Evolutionary conservation across 2,797 vertebrate genomes (phyloP).

Genomic region (Clarias platycephalus): DNA sequence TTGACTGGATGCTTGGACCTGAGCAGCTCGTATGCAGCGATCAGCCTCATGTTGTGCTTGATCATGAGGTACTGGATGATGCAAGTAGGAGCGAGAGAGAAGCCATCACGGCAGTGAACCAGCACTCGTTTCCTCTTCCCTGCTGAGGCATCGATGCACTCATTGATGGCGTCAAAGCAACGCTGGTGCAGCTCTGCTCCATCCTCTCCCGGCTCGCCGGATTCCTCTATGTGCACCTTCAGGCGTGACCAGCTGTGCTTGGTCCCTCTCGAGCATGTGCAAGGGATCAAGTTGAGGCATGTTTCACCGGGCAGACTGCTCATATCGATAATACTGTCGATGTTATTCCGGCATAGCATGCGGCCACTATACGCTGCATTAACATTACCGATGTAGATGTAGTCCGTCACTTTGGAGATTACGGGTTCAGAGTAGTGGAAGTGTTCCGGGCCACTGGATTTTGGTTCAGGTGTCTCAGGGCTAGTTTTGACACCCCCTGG

Average conservation of each 20-base stretch:
- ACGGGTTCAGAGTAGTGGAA: constrained; percentile 75
- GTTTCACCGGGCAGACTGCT: constrained; percentile 73
- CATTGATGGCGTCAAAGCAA: constrained; percentile 80
- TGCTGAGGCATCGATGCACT: constrained; percentile 75
- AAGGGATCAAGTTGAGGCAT: constrained; percentile 75
- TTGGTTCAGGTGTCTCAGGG: constrained; percentile 61
- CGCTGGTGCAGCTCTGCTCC: constrained; percentile 66
- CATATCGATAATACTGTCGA: constrained; percentile 79
- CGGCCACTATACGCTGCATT: constrained; percentile 74
- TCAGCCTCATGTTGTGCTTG: constrained; percentile 80
- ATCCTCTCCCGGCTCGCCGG: constrained; percentile 60
- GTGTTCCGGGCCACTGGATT: constrained; percentile 56
- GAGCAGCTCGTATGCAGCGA: constrained; percentile 79
- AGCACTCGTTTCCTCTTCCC: constrained; percentile 80
- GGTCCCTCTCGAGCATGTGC: constrained; percentile 74
- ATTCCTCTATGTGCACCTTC: constrained; percentile 75
- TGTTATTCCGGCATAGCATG: constrained; percentile 75
- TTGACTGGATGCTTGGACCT: constrained; percentile 77
- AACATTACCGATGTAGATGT: constrained; percentile 79
- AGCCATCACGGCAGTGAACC: constrained; percentile 81
- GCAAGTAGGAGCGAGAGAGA: constrained; percentile 79
- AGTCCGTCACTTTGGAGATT: constrained; percentile 76
- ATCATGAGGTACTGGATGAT: constrained; percentile 85
- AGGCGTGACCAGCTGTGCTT: constrained; percentile 83
- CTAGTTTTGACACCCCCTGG: constrained; percentile 31